These are phyloP conservation scores for Chelonia mydas DNA, from an alignment of 2,797 vertebrate species.

Conservation along the genomic window DNA sequence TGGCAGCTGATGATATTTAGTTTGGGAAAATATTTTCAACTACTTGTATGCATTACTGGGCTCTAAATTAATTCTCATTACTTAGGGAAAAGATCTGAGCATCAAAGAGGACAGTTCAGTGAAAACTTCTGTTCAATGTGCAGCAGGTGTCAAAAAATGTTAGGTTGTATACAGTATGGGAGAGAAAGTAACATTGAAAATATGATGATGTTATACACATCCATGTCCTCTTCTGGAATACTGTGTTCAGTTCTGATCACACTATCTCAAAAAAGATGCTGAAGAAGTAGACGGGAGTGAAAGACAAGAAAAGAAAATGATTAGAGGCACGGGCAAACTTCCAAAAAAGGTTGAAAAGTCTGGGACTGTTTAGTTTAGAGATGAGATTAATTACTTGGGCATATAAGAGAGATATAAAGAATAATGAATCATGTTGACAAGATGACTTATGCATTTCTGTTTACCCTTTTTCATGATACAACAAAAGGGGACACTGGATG, in stretches of 20 bases:
- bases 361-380: background rate
- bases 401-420: background rate
- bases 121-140: background rate
- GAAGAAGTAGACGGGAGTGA: background rate
- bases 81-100: background rate
- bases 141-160: background rate
- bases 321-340: background rate
- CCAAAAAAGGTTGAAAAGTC: background rate
- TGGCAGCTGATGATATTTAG: background rate
- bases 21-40: background rate
- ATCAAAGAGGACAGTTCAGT: background rate
- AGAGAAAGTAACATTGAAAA: background rate
- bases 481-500: background rate
- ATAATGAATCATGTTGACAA: background rate
- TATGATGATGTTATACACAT: background rate
- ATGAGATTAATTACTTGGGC: background rate
- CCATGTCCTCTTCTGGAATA: background rate
- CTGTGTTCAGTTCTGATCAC: rapidly evolving
- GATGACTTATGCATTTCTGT: background rate
- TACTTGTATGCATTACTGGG: background rate
- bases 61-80: background rate
- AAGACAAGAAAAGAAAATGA: background rate
- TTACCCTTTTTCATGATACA: background rate
- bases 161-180: background rate
- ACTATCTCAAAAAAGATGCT: background rate